Base-by-base conservation (phyloP, 2,888 invertebrate species). In the Peribatodes rhomboidaria region DNA sequence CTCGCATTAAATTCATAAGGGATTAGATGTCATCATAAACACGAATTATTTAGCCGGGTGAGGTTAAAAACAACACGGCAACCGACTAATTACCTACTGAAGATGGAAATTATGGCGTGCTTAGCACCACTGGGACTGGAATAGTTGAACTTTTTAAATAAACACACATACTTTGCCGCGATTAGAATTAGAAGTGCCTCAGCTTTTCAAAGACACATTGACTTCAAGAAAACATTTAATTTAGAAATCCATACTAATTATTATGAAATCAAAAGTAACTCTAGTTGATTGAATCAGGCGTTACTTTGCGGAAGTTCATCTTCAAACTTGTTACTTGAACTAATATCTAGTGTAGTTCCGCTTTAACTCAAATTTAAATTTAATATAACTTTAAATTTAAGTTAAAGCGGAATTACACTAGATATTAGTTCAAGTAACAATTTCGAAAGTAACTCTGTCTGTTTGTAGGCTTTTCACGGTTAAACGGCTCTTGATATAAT, bases 11-110 rank as follows among this genome's bases (percentile, higher is more conserved):
- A 91, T 91, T 90, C 88, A 91, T 92, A 91, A 83, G 90, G 91
- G 92, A 92, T 93, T 91, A 89, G 88, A 86, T 92, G 92, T 92
- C 92, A 90, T 92, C 92, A 90, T 93, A 93, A 93, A 93, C 91
- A 91, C 89, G 92, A 90, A 87, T 91, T 92, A 92, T 92, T 92
- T 91, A 88, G 88, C 88, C 91, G 85, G 84, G 83, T 89, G 91
- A 90, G 90, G 91, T 90, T 92, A 90, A 89, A 89, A 90, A 87
- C 89, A 90, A 91, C 84, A 80, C 78, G 73, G 78, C 77, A 69
- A 67, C 73, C 73, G 75, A 73, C 78, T 84, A 83, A 84, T 87
- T 84, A 84, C 83, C 82, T 79, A 61, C 69, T 68, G 71, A 73
- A 82, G 81, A 84, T 82, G 74, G 78, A 81, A 79, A 79, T 82